These are phyloP conservation scores for Indri indri DNA, from an alignment of 2,113 vertebrate species.

Conservation along the genomic window DNA sequence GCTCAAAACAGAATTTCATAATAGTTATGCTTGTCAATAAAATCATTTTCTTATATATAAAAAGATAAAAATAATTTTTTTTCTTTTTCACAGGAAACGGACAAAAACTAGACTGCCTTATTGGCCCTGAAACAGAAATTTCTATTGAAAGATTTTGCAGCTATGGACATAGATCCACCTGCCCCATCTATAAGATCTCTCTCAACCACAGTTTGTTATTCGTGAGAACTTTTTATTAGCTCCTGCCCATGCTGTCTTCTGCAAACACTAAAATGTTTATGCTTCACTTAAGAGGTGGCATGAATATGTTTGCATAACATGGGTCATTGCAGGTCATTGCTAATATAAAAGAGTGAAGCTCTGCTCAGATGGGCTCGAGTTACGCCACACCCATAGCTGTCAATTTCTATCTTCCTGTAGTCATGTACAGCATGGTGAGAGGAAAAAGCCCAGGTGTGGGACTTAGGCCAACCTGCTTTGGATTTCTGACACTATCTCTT, in stretches of 20 bases:
- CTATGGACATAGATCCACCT: neutral
- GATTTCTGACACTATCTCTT: neutral
- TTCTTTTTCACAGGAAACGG: slow-evolving; percentile 8
- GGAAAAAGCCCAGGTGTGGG: neutral
- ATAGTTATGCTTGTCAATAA: neutral
- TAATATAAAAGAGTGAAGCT: neutral
- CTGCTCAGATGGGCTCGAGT: neutral
- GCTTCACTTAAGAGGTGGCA: slow-evolving; percentile 22
- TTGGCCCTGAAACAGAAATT: neutral
- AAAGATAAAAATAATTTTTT: neutral
- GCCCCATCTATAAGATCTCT: neutral
- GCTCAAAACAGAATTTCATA: neutral
- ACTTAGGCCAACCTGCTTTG: neutral
- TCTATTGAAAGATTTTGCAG: neutral
- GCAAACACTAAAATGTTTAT: neutral
- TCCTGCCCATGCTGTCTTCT: neutral
- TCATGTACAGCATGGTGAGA: neutral
- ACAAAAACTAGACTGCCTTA: neutral
- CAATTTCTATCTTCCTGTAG: slow-evolving; percentile 40
- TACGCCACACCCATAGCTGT: slow-evolving; percentile 16
- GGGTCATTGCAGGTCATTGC: neutral
- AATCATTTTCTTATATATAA: neutral
- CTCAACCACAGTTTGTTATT: neutral
- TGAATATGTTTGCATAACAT: slow-evolving; percentile 15
- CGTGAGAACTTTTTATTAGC: neutral